Evolutionary conservation across 2,888 invertebrate species (phyloP).

Genomic region (Xestia sexstrigata): DNA sequence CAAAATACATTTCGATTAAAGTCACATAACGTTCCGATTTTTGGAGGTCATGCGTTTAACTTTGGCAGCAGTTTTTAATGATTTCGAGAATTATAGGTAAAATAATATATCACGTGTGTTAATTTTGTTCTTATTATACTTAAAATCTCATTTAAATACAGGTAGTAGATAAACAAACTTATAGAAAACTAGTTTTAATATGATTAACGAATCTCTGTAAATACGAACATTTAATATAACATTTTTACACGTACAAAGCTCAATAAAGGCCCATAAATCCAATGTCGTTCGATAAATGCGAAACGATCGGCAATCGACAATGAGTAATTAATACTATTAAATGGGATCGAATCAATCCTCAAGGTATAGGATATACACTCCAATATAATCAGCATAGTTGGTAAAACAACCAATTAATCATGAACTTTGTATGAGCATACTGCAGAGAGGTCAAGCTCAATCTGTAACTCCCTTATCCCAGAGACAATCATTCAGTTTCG

Average conservation of each 20-base stretch:
- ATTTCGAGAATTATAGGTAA: neutral
- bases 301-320: constrained; percentile 25
- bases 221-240: constrained; percentile 52
- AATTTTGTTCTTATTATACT: constrained; percentile 21
- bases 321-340: constrained; percentile 33
- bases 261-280: constrained; percentile 12
- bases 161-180: constrained; percentile 31
- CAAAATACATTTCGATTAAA: constrained; percentile 12
- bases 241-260: constrained; percentile 15
- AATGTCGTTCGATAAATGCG: constrained; percentile 6
- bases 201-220: constrained; percentile 66
- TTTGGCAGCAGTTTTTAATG: constrained; percentile 46
- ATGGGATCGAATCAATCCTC: constrained; percentile 12
- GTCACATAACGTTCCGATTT: constrained; percentile 6
- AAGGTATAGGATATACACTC: neutral
- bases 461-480: neutral
- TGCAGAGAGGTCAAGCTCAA: neutral
- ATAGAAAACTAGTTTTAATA: constrained; percentile 42
- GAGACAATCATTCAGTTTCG: neutral
- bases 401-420: constrained; percentile 6
- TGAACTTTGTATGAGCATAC: constrained; percentile 8
- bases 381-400: constrained; percentile 4
- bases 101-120: constrained; percentile 36
- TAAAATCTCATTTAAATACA: constrained; percentile 63
- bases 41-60: constrained; percentile 20